Base-by-base conservation (phyloP, 2,797 vertebrate species). In the Mus spretus region DNA sequence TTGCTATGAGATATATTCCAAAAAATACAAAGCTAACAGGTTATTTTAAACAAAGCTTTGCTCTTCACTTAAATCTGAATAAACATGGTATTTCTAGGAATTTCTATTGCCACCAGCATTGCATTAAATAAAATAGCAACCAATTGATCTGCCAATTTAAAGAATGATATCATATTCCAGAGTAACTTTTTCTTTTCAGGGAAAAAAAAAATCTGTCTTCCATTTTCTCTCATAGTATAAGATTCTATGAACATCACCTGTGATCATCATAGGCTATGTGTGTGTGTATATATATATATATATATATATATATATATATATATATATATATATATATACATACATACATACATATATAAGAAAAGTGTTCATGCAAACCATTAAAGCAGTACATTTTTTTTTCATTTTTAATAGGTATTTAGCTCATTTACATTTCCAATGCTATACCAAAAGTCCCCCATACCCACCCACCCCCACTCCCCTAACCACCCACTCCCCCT, bases 21-120 rank as follows among this genome's bases (percentile, higher is more conserved):
- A 93, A 19, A 88, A 94, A 92, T 77, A 0, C 2, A 78, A 92
- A 15, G 8, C 28, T 50, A 37, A 53, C 3, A 50, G 3, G 24
- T 77, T 63, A 84, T 77, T 90, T 87, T 44, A 80, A 90, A 84
- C 37, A 79, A 90, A 95, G 77, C 50, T 67, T 53, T 94, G 2
- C 20, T 70, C n/a, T 65, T 22, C 37, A 19, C 2, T 26, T 15
- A 93, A 85, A 77, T 47, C 24, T 82, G 44, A 86, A 85, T 85
- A 94, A 89, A 1, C 6, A 59, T 28, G 37, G 17, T 67, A 1
- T 83, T 79, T 86, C 2, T 74, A 26, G 28, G 14, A 47, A 26
- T 55, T 85, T 5, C 61, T 65, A 53, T 53, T 94, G 24, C 14
- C 75, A 15, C 26, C 28, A 89, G 79, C 83, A 91, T 50, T 47